Evolutionary conservation across 2,113 vertebrate genomes (phyloP), one percentile per base, ranked within the genome.

Genomic region (Caretta caretta): DNA sequence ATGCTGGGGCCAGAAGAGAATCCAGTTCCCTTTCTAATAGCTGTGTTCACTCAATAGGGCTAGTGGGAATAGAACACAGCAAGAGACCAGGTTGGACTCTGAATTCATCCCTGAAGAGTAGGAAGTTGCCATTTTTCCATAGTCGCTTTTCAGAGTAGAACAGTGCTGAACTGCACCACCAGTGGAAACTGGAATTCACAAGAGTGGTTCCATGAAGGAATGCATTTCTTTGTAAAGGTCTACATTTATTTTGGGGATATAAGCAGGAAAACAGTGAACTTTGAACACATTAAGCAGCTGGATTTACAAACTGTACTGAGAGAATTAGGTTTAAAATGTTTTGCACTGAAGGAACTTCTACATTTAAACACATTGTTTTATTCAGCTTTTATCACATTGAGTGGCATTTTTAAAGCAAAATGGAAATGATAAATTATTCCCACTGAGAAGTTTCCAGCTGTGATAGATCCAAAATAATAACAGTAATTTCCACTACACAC

Each of bases 351-450:
- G 93, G 92, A 97, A 96, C 72, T 85, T 91, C 90, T 94, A 94
- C 87, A 84, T 91, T 96, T 96, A 94, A 96, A 96, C 85, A 96
- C n/a, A 59, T 56, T 2, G 0, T 95, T 96, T 93, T 95, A 89
- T 94, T 97, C 96, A 96, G 96, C 96, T 96, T 97, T 97, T 96
- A 97, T 96, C 96, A 96, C 96, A 96, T 94, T 88, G 87, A 95
- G 95, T 96, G 92, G 86, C 81, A 94, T 94, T 86, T 82, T 78
- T 62, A 0, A 79, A 2, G 27, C 3, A 75, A 96, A 94, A 95
- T 93, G 93, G 59, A 97, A 97, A 96, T 87, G 92, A 81, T 80
- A 94, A 97, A 96, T 94, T 97, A 96, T 97, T 97, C 94, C 89
- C 91, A 96, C 83, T 88, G 92, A 11, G 10, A 97, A 93, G 90